These are phyloP conservation scores for Zaprionus vittiger DNA, from an alignment of 1,140 invertebrate species.

Conservation along the genomic window DNA sequence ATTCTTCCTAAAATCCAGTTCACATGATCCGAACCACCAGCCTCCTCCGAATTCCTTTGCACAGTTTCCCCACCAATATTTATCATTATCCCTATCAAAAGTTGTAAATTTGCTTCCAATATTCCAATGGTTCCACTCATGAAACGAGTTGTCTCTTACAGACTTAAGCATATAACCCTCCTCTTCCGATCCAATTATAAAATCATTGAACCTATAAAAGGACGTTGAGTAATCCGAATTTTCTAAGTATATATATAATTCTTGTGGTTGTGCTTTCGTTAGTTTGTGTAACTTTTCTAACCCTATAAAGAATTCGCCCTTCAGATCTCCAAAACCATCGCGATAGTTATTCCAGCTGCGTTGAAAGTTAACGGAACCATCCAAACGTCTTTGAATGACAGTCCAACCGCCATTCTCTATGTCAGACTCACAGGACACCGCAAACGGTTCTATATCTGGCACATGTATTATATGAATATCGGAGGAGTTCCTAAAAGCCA, in stretches of 20 bases:
- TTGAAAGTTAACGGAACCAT: constrained; percentile 87
- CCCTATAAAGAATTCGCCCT: constrained; percentile 87
- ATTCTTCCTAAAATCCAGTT: not conserved
- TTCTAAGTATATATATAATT: constrained; percentile 79
- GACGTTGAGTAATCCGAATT: constrained; percentile 85
- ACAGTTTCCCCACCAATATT: constrained; percentile 26
- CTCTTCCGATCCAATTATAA: constrained; percentile 87
- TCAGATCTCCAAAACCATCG: constrained; percentile 87
- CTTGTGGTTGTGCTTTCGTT: constrained; percentile 86
- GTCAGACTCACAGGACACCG: constrained; percentile 19
- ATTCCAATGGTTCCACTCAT: not conserved
- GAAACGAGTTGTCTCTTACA: too few relatives aligned
- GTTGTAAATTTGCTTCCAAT: constrained; percentile 28
- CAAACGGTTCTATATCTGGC: constrained; percentile 18
- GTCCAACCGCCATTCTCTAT: constrained; percentile 85
- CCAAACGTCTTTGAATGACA: constrained; percentile 86
- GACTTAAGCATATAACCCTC: constrained; percentile 67
- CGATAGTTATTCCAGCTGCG: constrained; percentile 87
- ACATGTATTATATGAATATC: constrained; percentile 10
- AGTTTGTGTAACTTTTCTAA: constrained; percentile 86
- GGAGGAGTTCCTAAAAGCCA: constrained; percentile 8
- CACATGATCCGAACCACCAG: constrained; percentile 25
- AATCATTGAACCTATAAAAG: constrained; percentile 86
- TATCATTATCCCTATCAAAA: constrained; percentile 29
- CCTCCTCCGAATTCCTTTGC: constrained; percentile 21